Base-by-base conservation (phyloP, 1,140 invertebrate species). In the Phthorimaea operculella region DNA sequence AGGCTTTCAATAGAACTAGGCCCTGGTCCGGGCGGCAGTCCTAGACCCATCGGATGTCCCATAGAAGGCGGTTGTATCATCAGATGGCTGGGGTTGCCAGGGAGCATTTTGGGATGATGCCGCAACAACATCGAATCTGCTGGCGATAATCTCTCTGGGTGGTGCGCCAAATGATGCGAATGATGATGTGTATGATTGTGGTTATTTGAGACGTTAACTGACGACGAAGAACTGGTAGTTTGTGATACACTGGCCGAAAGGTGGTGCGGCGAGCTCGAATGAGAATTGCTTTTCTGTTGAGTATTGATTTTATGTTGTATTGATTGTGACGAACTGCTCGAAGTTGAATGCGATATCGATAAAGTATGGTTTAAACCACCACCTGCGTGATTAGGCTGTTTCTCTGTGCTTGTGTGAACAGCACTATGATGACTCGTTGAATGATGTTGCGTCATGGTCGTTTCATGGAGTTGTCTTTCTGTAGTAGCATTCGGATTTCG, bases 271-370 rank as follows among this genome's bases (percentile, higher is more conserved):
- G 87, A 88, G 64, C 78, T 86, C 16, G 87, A 86, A 62, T 88
- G 83, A 8, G 83, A 73, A 63, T 68, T 84, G 9, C 67, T 62
- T 63, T 87, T 87, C 57, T 87, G 86, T 59, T 86, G 84, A 17
- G 84, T 87, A 67, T 87, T 87, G 11, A 88, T 87, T 72, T 89
- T 89, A 58, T 89, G 88, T 57, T 88, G 87, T 54, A 88, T 88
- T 42, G 88, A 89, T 68, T 86, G 89, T 63, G 84, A 88, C 48
- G 86, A 88, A 77, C 88, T 90, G 28, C 88, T 90, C 34, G 88
- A 89, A 11, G 89, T 89, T 7, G 89, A 90, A 68, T 90, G 90
- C 4, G 88, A 90, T 64, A 90, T 90, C 6, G 89, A 90, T 47
- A 90, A 85, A 14, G 88, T 88, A 64, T 87, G 87, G 59, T 87